Conservation (phyloP, 2,888 invertebrate genomes). For the Cephus rjabovi region DNA sequence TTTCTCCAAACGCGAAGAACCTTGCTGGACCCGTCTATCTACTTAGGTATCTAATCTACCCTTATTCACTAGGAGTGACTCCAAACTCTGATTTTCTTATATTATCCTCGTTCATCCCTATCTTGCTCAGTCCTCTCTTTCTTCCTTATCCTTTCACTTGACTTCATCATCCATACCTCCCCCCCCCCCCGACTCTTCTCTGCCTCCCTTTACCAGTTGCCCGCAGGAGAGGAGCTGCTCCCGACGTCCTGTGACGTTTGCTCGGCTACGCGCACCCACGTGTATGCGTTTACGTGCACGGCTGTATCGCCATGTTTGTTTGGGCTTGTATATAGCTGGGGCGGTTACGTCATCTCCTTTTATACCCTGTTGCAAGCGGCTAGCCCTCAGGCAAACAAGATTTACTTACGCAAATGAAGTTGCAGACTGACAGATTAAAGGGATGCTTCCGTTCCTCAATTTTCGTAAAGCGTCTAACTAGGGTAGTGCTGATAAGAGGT, state of each 20-base stretch:
- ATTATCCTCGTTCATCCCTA: not conserved
- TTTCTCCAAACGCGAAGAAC: not conserved
- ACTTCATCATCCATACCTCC: not conserved
- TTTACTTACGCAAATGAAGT: constrained; percentile 26
- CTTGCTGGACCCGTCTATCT: not conserved
- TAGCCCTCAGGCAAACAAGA: constrained; percentile 24
- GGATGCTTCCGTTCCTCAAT: constrained; percentile 10
- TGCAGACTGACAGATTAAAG: constrained; percentile 23
- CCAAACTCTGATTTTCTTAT: not conserved
- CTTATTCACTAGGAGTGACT: not conserved
- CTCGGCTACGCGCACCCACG: not conserved
- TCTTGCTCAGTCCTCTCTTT: not conserved
- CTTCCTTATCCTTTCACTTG: not conserved
- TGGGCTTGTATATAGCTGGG: not conserved
- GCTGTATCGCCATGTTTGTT: not conserved
- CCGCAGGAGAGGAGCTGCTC: not conserved
- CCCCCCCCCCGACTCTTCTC: not conserved
- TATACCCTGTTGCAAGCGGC: not conserved
- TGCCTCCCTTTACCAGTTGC: not conserved
- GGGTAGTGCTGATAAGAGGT: not conserved
- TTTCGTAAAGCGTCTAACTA: not conserved
- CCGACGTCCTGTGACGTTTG: not conserved
- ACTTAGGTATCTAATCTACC: not conserved
- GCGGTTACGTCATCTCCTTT: not conserved
- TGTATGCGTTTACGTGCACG: not conserved